A percentile compares a stretch with the other conserved stretches of the same genome.
These are phyloP conservation scores for Leucoma salicis DNA, from an alignment of 2,888 invertebrate species.

Conservation along the genomic window DNA sequence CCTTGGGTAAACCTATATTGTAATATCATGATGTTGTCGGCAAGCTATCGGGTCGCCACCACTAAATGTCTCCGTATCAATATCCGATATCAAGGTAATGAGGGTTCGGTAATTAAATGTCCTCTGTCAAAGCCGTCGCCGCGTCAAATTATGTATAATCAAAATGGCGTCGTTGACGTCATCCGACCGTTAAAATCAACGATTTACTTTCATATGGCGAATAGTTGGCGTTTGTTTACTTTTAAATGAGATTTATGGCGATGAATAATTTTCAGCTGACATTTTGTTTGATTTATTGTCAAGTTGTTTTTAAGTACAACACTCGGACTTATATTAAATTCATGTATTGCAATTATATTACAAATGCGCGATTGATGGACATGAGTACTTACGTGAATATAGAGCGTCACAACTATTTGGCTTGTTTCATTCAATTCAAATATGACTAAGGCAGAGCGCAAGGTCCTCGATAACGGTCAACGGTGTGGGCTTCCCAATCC, in stretches of 20 bases:
- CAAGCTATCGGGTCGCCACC: conserved; percentile 35
- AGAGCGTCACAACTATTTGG: no score
- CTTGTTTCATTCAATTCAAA: no score
- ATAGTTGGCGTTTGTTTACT: conserved; percentile 36
- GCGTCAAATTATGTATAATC: conserved; percentile 70
- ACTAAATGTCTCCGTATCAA: conserved; percentile 54
- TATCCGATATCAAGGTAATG: conserved; percentile 77
- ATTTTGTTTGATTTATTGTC: conserved; percentile 12
- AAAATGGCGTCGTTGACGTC: conserved; percentile 68
- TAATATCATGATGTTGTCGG: conserved; percentile 21
- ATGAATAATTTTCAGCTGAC: conserved; percentile 4
- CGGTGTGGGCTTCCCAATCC: no score
- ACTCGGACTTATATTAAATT: no score
- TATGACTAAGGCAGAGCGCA: no score
- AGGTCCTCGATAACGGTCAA: no score
- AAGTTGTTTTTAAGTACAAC: no score
- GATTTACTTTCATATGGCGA: conserved; percentile 49
- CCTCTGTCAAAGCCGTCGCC: conserved; percentile 73
- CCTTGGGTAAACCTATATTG: no score
- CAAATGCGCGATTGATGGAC: no score
- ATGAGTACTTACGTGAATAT: no score
- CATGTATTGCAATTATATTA: no score
- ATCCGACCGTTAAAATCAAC: conserved; percentile 38
- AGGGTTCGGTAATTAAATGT: conserved; percentile 80
- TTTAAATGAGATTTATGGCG: background rate